Evolutionary conservation across 2,888 invertebrate genomes (phyloP).

Genomic region (Cacoxenus indagator): DNA sequence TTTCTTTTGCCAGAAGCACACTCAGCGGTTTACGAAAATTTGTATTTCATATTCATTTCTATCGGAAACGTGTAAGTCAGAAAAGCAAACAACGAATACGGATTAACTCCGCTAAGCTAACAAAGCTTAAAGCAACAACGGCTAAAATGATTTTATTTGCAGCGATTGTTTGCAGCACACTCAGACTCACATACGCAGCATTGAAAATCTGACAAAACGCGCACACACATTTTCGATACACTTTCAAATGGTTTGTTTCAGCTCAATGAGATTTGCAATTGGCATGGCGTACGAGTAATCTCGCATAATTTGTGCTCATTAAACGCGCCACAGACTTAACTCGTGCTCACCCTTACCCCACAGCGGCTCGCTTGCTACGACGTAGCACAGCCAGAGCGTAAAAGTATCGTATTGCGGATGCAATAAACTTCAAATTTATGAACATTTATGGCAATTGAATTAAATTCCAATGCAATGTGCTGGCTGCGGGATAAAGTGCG

Average conservation of each 20-base stretch:
- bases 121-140: conserved; percentile 25
- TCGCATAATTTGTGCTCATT: conserved; percentile 13
- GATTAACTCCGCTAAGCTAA: conserved; percentile 35
- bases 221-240: background rate
- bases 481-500: background rate
- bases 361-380: background rate
- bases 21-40: too few relatives aligned
- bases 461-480: conserved; percentile 50
- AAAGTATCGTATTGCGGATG: conserved; percentile 57
- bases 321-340: background rate
- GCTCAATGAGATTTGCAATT: background rate
- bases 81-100: too few relatives aligned
- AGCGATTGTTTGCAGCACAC: background rate
- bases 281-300: background rate
- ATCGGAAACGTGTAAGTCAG: too few relatives aligned
- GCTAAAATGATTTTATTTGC: background rate
- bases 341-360: background rate
- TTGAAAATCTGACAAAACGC: too few relatives aligned
- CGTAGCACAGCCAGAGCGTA: conserved; percentile 35
- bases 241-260: background rate
- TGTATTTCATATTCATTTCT: too few relatives aligned
- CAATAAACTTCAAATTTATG: conserved; percentile 61
- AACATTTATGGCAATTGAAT: conserved; percentile 55
- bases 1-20: too few relatives aligned
- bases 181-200: background rate